Conservation (phyloP, 2,797 vertebrate genomes). For the Petrocephalus schoutedeni region DNA sequence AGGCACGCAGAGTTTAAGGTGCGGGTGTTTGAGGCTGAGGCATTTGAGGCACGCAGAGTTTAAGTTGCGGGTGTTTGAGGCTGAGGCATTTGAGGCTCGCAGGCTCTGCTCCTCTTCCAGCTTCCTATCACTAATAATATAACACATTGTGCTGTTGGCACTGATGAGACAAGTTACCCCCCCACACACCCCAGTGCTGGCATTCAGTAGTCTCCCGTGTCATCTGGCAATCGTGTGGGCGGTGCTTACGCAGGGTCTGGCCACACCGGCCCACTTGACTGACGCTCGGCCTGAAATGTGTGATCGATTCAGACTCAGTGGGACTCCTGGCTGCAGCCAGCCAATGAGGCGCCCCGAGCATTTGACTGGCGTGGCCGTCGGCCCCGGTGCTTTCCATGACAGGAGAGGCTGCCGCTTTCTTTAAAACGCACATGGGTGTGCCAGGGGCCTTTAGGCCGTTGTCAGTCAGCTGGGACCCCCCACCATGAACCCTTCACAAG, state of each 20-base stretch:
- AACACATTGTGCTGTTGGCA: background rate
- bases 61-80: too few relatives aligned
- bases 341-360: background rate
- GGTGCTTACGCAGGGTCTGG: background rate
- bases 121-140: background rate
- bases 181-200: background rate
- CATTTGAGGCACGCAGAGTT: background rate
- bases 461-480: background rate
- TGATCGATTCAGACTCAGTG: background rate
- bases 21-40: background rate
- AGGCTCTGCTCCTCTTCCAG: background rate
- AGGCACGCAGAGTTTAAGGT: too few relatives aligned
- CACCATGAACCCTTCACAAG: constrained; percentile 24
- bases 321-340: background rate
- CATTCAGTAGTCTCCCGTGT: background rate
- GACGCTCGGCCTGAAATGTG: background rate
- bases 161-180: background rate
- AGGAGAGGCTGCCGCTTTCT: background rate
- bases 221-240: background rate
- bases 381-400: background rate
- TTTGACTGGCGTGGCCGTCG: background rate
- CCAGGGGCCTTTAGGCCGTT: background rate
- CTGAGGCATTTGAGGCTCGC: background rate
- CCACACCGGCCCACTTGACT: background rate
- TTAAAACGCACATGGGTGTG: background rate